phyloP scores from a whole-genome alignment of 2,113 vertebrate species.

The Perca flavescens region DNA sequence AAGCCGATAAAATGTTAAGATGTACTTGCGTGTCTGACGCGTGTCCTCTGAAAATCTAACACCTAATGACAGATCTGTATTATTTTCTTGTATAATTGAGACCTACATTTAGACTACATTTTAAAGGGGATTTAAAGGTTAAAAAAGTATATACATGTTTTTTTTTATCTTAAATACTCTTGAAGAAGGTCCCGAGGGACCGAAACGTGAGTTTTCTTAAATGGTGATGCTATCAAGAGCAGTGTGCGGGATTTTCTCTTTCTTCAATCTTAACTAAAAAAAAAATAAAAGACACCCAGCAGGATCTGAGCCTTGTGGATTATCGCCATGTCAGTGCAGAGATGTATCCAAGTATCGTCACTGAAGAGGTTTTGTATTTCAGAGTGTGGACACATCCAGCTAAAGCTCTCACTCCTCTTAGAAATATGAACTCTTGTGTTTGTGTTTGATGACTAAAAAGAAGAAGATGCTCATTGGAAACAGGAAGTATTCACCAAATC shows the following conservation, averaged over 20 bases:
- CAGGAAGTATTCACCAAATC: background rate
- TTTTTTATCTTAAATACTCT: background rate
- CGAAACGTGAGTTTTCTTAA: too few relatives aligned
- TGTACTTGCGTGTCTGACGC: background rate
- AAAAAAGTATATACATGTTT: background rate
- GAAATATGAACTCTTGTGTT: background rate
- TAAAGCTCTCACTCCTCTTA: background rate
- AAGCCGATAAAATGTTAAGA: background rate
- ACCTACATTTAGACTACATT: background rate
- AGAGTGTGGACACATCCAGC: background rate
- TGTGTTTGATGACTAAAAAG: background rate
- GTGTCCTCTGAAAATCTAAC: background rate
- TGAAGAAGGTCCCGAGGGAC: too few relatives aligned
- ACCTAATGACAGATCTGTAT: background rate
- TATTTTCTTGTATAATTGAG: background rate
- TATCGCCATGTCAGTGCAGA: background rate
- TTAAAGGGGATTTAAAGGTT: background rate
- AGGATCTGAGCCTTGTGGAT: background rate
- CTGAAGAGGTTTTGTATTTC: background rate
- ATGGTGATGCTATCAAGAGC: too few relatives aligned
- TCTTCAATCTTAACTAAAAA: background rate
- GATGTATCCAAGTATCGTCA: background rate
- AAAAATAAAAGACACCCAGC: background rate
- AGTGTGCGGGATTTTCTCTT: too few relatives aligned
- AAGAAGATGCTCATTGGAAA: background rate